phyloP scores from a whole-genome alignment of 2,797 vertebrate species.

The Danio albolineatus region DNA sequence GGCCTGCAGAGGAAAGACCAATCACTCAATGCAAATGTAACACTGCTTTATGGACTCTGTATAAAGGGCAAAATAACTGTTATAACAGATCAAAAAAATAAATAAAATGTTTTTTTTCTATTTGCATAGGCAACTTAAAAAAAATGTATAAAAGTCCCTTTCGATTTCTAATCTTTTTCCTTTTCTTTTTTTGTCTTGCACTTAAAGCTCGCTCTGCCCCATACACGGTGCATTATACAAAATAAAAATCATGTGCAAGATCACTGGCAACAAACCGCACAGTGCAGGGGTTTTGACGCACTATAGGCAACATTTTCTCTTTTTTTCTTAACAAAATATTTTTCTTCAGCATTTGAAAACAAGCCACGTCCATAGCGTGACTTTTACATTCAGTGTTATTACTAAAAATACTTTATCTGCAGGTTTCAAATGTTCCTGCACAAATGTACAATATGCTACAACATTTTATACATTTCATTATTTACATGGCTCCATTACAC shows the following conservation, averaged over 20 bases:
- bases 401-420: conserved; percentile 95
- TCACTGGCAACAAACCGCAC: conserved; percentile 77
- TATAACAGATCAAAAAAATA: conserved; percentile 54
- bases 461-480: conserved; percentile 90
- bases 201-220: conserved; percentile 77
- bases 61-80: conserved; percentile 53
- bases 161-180: conserved; percentile 58
- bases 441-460: conserved; percentile 98
- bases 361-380: conserved; percentile 83
- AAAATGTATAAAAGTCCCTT: conserved; percentile 69
- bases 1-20: conserved; percentile 76
- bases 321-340: conserved; percentile 84
- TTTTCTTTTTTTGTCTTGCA: conserved; percentile 63
- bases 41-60: conserved; percentile 31
- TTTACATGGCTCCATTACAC: conserved; percentile 92
- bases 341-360: conserved; percentile 82
- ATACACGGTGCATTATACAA: conserved; percentile 80
- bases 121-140: conserved; percentile 30
- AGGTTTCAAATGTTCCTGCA: conserved; percentile 85
- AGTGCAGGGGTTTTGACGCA: conserved; percentile 82
- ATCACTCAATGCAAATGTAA: conserved; percentile 58
- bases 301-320: conserved; percentile 67
- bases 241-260: conserved; percentile 82
- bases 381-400: conserved; percentile 96
- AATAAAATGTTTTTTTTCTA: conserved; percentile 10